These are phyloP conservation scores for Simalia tracyae DNA, from an alignment of 2,797 vertebrate species.

Conservation along the genomic window DNA sequence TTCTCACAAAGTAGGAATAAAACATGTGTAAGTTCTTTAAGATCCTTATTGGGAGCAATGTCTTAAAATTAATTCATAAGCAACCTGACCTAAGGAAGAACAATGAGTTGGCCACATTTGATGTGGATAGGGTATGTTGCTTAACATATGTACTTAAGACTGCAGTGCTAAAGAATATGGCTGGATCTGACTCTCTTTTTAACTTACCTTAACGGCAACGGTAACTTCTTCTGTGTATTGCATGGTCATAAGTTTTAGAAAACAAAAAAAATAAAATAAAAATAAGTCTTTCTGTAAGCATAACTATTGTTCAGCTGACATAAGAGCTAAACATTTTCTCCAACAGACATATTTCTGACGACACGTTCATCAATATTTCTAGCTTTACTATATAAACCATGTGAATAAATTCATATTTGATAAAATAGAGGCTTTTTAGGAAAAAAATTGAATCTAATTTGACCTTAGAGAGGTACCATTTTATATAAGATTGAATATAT, in stretches of 20 bases:
- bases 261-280: constrained; percentile 34
- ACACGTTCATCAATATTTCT: constrained; percentile 17
- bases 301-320: constrained; percentile 38
- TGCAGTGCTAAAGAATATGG: background rate
- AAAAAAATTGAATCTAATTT: constrained; percentile 37
- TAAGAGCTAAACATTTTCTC: background rate
- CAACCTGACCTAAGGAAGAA: background rate
- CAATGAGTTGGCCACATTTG: background rate
- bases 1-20: background rate
- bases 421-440: constrained; percentile 52
- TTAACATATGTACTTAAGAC: background rate
- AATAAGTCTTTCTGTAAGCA: background rate
- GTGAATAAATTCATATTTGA: constrained; percentile 39
- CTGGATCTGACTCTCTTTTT: constrained; percentile 13
- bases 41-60: background rate
- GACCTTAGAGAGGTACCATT: constrained; percentile 41
- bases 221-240: constrained; percentile 38
- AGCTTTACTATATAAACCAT: constrained; percentile 45
- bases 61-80: background rate
- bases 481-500: constrained; percentile 52
- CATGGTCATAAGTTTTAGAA: constrained; percentile 36
- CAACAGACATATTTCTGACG: constrained; percentile 14
- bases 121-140: background rate
- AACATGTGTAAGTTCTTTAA: background rate
- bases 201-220: constrained; percentile 37